Evolutionary conservation across 1,140 invertebrate species (phyloP).

Genomic region (Callitettix versicolor): DNA sequence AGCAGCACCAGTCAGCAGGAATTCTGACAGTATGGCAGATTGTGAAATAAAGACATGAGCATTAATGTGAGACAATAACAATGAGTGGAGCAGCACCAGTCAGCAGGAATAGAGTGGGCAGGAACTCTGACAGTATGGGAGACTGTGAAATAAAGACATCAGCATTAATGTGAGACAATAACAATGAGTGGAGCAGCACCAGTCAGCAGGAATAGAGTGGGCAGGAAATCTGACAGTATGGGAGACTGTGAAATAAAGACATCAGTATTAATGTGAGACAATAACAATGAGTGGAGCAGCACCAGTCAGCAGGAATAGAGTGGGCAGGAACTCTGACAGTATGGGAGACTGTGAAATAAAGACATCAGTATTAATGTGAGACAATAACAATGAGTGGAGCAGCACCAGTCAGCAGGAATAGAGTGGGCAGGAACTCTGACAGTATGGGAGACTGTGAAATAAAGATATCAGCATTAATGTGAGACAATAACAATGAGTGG

Average conservation of each 20-base stretch:
- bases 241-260: constrained; percentile 41
- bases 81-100: constrained; percentile 83
- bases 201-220: constrained; percentile 66
- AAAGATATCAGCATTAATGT: too few species aligned
- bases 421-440: constrained; percentile 82
- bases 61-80: constrained; percentile 80
- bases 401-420: constrained; percentile 79
- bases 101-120: constrained; percentile 84
- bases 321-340: constrained; percentile 83
- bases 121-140: constrained; percentile 72
- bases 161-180: constrained; percentile 81
- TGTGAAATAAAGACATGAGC: constrained; percentile 51
- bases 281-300: constrained; percentile 84
- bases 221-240: constrained; percentile 53
- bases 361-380: too few species aligned
- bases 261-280: constrained; percentile 45
- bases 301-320: constrained; percentile 75
- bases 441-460: constrained; percentile 54
- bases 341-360: constrained; percentile 46
- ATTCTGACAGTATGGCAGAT: constrained; percentile 72
- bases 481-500: too few species aligned
- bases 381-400: constrained; percentile 86
- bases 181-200: constrained; percentile 80
- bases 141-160: constrained; percentile 49
- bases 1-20: constrained; percentile 86